phyloP scores from a whole-genome alignment of 1,140 invertebrate species.

The Tetraneura akinire region DNA sequence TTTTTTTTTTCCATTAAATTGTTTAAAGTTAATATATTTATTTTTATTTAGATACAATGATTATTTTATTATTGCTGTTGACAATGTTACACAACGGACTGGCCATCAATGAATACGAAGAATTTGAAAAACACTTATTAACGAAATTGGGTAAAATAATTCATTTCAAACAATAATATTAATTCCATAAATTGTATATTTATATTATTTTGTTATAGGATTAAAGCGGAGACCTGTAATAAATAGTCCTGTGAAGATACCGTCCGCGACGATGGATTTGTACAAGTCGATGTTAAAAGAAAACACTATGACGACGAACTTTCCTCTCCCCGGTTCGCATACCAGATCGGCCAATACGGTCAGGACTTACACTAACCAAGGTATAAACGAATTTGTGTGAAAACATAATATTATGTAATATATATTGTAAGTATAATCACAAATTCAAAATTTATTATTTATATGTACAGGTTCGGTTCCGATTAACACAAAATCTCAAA shows the following conservation, averaged over 20 bases:
- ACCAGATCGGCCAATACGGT: slow-evolving; percentile 79
- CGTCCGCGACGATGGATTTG: slow-evolving; percentile 76
- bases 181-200: background rate
- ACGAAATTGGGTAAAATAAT: slow-evolving; percentile 38
- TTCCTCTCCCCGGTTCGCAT: slow-evolving; percentile 70
- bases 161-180: background rate
- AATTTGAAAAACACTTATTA: slow-evolving; percentile 25
- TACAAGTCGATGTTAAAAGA: slow-evolving; percentile 69
- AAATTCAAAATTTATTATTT: background rate
- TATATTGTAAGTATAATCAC: background rate
- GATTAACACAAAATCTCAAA: slow-evolving; percentile 59
- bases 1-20: too few species aligned
- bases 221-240: slow-evolving; percentile 66
- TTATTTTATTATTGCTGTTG: slow-evolving; percentile 22
- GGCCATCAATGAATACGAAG: background rate
- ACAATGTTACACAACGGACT: background rate
- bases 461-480: background rate
- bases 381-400: slow-evolving; percentile 59
- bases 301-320: slow-evolving; percentile 63
- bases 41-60: slow-evolving; percentile 31
- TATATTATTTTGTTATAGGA: slow-evolving; percentile 61
- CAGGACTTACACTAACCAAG: slow-evolving; percentile 78
- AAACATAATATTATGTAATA: background rate
- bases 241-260: slow-evolving; percentile 65
- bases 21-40: background rate